phyloP scores from a whole-genome alignment of 2,113 vertebrate genomes.

The Solenodon paradoxus region DNA sequence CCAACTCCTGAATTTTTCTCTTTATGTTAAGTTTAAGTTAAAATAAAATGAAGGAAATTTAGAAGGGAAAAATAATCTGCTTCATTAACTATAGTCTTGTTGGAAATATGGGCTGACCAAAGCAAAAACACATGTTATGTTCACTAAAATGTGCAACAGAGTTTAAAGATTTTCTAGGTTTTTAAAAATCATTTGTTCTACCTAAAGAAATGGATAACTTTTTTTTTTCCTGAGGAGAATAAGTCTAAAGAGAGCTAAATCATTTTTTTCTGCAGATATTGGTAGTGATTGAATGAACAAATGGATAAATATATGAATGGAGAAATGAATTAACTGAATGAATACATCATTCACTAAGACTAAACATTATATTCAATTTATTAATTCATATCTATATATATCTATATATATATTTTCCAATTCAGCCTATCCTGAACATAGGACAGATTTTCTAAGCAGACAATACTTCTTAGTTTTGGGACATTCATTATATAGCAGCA shows the following conservation, averaged over 20 bases:
- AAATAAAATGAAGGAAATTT: conserved; percentile 28
- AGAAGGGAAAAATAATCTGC: conserved; percentile 28
- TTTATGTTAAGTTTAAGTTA: conserved; percentile 42
- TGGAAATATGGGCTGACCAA: not conserved
- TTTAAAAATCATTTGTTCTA: conserved; percentile 30
- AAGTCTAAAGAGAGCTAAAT: not conserved
- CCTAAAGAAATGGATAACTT: not conserved
- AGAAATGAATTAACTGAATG: not conserved
- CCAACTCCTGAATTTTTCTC: conserved; percentile 34
- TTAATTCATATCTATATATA: not conserved
- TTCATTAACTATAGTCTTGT: not conserved
- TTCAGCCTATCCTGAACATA: not conserved
- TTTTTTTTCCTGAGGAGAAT: not conserved
- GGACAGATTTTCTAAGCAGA: not conserved
- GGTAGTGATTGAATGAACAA: conserved; percentile 10
- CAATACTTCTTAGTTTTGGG: conserved; percentile 68
- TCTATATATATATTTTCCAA: not conserved
- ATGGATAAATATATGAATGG: not conserved
- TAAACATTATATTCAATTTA: not conserved
- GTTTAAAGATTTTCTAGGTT: conserved; percentile 33
- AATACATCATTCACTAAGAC: not conserved
- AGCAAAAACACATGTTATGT: conserved; percentile 32
- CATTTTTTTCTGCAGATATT: not conserved
- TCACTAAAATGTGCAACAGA: conserved; percentile 8
- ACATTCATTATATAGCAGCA: conserved; percentile 56